Base-by-base conservation (phyloP, 2,113 vertebrate species). In the Mus spicilegus region DNA sequence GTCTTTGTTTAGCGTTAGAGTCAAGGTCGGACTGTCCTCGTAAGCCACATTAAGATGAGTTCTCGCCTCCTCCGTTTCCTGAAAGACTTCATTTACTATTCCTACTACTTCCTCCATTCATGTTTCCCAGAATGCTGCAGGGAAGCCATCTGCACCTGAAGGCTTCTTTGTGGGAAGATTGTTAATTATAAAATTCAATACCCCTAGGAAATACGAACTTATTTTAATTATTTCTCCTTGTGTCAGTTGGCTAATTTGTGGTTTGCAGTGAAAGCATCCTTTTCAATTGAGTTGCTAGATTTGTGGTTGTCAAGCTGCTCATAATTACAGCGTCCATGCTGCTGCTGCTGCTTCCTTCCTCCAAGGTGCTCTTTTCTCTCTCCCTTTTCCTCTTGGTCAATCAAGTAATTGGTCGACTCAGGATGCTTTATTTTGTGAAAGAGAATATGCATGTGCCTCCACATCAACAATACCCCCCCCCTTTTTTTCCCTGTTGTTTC, bases 91-190 rank as follows among this genome's bases (percentile, higher is more conserved):
- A 36, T 81, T 89, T 86, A 75, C 87, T 22, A 75, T 78, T 81
- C 12, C 67, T 85, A 28, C 2, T 87, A 20, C 73, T 93, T 93
- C 28, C 81, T 89, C n/a, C 42, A 56, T 86, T 72, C 90, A 39
- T 26, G 46, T 92, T 97, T 88, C 84, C 36, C 92, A 72, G 77
- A 94, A 91, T 54, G 93, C 65, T 93, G 8, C 73, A 95, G 81
- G 91, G 73, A 96, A 88, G 2, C 46, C 65, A 94, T 94, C 72
- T 96, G 82, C 9, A 93, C 36, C 28, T 91, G 24, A 91, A 92
- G 30, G 54, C 91, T 86, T 87, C 56, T 81, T 94, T 87, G 24
- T 72, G 75, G 65, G 42, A 78, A 96, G 13, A 67, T 58, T 69
- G 61, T 93, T 93, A 94, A 95, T 95, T 85, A 46, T 61, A 95